A percentile compares a stretch with the other conserved stretches of the same genome.
Evolutionary conservation across 2,113 vertebrate genomes (phyloP).

Genomic region (Tor tambroides): DNA sequence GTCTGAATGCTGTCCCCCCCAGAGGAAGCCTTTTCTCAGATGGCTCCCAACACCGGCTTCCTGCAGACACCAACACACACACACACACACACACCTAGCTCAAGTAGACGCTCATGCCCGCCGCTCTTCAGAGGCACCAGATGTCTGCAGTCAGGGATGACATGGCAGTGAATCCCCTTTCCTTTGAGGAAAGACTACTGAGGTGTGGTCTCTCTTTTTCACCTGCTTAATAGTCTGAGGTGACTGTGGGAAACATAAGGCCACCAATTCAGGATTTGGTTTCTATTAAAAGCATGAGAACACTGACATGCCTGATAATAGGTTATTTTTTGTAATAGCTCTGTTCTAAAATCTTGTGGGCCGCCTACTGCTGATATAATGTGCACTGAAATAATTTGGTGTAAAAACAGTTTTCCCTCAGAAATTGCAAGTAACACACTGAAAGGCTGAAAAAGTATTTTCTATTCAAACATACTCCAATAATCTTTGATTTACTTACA

Average conservation of each 20-base stretch:
- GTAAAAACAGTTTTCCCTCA: too few species aligned
- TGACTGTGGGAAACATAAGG: background rate
- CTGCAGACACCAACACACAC: background rate
- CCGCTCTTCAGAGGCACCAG: slow-evolving; percentile 12
- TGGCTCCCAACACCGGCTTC: background rate
- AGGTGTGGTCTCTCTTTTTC: background rate
- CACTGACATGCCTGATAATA: background rate
- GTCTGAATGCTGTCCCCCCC: slow-evolving; percentile 21
- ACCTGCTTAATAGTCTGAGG: background rate
- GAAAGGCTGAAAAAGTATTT: too few species aligned
- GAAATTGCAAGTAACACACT: too few species aligned
- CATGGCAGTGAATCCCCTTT: slow-evolving; percentile 17
- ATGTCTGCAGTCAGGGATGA: slow-evolving; percentile 30
- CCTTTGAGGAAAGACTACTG: slow-evolving; percentile 3
- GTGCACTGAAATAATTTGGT: too few species aligned
- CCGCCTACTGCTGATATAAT: too few species aligned
- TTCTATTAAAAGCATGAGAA: too few species aligned
- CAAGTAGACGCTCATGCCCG: background rate
- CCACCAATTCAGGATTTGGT: background rate
- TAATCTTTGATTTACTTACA: too few species aligned
- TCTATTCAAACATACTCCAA: too few species aligned
- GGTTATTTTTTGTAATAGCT: background rate
- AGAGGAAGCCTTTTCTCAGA: slow-evolving; percentile 2
- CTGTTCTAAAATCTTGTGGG: too few species aligned
- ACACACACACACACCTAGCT: background rate